These are phyloP conservation scores for Scylla paramamosain DNA, from an alignment of 1,140 invertebrate genomes.

Conservation along the genomic window DNA sequence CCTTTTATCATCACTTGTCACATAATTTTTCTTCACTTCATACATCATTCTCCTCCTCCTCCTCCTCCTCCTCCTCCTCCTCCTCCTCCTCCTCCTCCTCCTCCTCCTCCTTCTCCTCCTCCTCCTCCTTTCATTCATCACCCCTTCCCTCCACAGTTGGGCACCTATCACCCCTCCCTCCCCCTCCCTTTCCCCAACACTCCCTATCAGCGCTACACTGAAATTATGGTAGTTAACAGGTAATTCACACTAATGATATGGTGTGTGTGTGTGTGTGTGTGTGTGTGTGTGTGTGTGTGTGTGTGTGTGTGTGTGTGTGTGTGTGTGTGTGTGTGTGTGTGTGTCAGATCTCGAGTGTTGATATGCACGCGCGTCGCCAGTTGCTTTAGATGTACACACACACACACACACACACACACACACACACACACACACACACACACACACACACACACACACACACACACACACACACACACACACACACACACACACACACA, in stretches of 20 bases:
- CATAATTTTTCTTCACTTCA: background rate
- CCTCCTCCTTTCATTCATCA: background rate
- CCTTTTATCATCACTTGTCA: no score
- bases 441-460: constrained; percentile 36
- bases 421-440: constrained; percentile 27
- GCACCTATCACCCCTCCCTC: background rate
- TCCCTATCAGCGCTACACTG: background rate
- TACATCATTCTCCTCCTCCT: constrained; percentile 36
- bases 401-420: constrained; percentile 55
- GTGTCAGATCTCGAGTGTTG: no score
- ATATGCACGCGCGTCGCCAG: no score
- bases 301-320: background rate
- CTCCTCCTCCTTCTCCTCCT: background rate
- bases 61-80: constrained; percentile 2
- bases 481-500: constrained; percentile 8
- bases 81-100: background rate
- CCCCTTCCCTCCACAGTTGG: background rate
- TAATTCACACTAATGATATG: background rate
- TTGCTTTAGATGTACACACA: constrained; percentile 4
- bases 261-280: background rate
- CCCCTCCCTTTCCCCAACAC: background rate
- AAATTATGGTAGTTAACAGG: constrained; percentile 14
- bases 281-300: no score
- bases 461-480: constrained; percentile 36
- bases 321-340: background rate